Percentiles rank a stretch among this genome's conserved stretches.
Conservation (phyloP, 2,888 invertebrate genomes). For the Cataglyphis altisquamis region DNA sequence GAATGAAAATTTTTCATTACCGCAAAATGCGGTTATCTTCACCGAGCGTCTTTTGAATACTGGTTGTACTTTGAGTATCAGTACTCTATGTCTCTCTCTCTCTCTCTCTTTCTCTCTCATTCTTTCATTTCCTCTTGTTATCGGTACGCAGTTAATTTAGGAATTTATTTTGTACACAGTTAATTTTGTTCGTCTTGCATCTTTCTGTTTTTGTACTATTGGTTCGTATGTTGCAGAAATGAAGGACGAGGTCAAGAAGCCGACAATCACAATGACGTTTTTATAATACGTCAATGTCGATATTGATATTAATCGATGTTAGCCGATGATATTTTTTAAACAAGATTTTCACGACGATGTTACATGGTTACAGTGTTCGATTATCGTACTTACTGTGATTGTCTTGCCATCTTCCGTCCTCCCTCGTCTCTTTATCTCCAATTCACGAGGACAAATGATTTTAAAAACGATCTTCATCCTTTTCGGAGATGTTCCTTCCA, state of each 20-base stretch:
- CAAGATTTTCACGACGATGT: neutral
- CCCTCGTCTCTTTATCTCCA: neutral
- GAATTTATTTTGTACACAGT: too few species aligned
- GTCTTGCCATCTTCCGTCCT: neutral
- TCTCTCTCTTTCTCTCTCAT: slow-evolving; percentile 51
- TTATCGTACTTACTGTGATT: slow-evolving; percentile 23
- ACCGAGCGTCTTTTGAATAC: slow-evolving; percentile 61
- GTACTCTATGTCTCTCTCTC: slow-evolving; percentile 75
- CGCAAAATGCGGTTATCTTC: slow-evolving; percentile 35
- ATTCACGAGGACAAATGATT: neutral
- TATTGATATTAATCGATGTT: neutral
- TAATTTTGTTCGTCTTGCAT: slow-evolving; percentile 21
- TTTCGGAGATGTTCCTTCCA: neutral
- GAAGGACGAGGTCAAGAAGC: slow-evolving; percentile 22
- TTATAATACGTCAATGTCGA: neutral
- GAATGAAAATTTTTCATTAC: slow-evolving; percentile 43
- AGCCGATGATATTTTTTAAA: neutral
- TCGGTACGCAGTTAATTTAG: neutral
- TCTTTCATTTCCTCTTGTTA: slow-evolving; percentile 6
- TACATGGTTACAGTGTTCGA: neutral
- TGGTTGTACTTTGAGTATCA: slow-evolving; percentile 79
- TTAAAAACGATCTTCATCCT: neutral
- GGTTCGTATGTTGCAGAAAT: neutral
- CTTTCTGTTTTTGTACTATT: neutral
- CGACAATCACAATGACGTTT: neutral